These are phyloP conservation scores for Tortricodes alternella DNA, from an alignment of 2,888 invertebrate species.

Conservation along the genomic window DNA sequence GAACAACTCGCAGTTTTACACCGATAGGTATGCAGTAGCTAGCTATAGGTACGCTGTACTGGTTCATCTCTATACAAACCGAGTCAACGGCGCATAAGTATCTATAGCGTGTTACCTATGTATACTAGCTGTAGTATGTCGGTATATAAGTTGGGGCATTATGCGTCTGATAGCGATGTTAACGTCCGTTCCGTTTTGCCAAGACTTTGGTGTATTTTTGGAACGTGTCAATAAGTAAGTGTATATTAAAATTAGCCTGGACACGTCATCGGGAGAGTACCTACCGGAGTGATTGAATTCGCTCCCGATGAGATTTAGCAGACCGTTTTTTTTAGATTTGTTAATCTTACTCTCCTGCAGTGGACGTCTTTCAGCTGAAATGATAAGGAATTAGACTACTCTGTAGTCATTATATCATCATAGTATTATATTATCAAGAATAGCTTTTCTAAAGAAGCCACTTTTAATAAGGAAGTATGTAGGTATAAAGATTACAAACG, in stretches of 20 bases:
- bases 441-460: no score
- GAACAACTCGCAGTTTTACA: conserved; percentile 40
- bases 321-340: conserved; percentile 32
- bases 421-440: no score
- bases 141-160: conserved; percentile 60
- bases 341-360: no score
- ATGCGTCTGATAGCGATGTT: conserved; percentile 79
- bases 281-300: conserved; percentile 66
- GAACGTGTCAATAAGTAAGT: conserved; percentile 82
- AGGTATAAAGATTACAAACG: no score
- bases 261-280: conserved; percentile 69
- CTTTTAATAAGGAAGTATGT: no score
- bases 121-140: conserved; percentile 34
- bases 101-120: conserved; percentile 38
- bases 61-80: conserved; percentile 31
- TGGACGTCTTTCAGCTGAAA: no score
- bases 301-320: conserved; percentile 47
- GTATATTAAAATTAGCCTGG: conserved; percentile 77
- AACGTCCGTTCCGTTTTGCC: conserved; percentile 82
- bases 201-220: conserved; percentile 78
- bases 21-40: conserved; percentile 31
- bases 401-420: no score
- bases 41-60: conserved; percentile 1
- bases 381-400: no score
- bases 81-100: conserved; percentile 42